Conservation (phyloP, 2,797 vertebrate species). For the Clarias laeviceps region DNA sequence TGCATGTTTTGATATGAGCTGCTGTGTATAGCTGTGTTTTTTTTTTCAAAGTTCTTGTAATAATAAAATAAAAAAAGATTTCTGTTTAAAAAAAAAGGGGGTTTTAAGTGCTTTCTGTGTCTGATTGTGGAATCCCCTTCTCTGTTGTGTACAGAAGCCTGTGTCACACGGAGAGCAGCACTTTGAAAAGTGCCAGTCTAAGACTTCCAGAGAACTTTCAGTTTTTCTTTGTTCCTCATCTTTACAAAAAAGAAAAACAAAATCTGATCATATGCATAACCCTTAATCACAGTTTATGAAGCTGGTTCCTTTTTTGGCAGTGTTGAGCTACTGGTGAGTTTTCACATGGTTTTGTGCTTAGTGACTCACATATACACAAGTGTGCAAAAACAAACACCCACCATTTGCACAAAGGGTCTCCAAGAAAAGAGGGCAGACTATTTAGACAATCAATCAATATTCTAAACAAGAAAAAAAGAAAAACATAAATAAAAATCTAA, state of each 20-base stretch:
- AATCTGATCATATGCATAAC: not conserved
- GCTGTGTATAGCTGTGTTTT: slow-evolving; percentile 18
- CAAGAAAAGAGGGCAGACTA: not conserved
- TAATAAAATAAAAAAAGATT: not conserved
- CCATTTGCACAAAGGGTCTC: not conserved
- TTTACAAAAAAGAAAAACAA: not conserved
- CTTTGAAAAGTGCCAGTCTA: not conserved
- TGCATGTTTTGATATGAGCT: not conserved
- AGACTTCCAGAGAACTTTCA: not conserved
- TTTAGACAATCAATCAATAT: not conserved
- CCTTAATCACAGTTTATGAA: not conserved
- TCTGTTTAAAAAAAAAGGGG: not conserved
- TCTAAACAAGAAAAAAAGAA: not conserved
- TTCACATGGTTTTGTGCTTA: not conserved
- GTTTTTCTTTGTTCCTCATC: not conserved
- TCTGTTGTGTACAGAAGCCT: not conserved
- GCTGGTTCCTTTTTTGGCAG: not conserved
- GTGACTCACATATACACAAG: not conserved
- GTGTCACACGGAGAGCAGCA: not conserved
- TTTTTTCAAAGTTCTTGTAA: not conserved
- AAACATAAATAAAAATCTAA: not conserved
- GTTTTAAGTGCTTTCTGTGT: not conserved
- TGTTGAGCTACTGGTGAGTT: not conserved
- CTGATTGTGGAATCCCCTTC: not conserved
- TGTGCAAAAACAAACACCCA: not conserved